A percentile compares a stretch with the other conserved stretches of the same genome.
These are phyloP conservation scores for Melanargia galathea DNA, from an alignment of 2,888 invertebrate species.

Conservation along the genomic window DNA sequence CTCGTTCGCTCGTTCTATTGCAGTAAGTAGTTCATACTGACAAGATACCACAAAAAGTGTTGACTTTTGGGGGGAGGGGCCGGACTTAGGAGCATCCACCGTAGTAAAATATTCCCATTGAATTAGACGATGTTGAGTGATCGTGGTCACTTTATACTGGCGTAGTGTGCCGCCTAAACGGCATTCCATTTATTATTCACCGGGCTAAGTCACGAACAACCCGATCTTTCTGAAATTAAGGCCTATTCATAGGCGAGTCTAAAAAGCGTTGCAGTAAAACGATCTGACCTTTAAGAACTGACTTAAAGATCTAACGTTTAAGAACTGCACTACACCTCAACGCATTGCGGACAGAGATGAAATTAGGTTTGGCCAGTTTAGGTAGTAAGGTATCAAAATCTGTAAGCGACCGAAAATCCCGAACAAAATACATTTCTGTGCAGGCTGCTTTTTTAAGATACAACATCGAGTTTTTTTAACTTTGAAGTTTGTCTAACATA, in stretches of 20 bases:
- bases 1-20: no score
- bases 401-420: neutral
- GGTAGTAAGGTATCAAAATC: neutral
- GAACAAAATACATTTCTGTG: neutral
- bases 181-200: conserved; percentile 22
- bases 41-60: no score
- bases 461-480: no score
- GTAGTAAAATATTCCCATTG: conserved; percentile 5
- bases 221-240: conserved; percentile 21
- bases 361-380: neutral
- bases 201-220: conserved; percentile 19
- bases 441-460: no score
- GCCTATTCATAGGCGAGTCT: conserved; percentile 18
- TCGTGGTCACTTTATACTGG: conserved; percentile 11
- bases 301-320: conserved; percentile 14
- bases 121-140: neutral
- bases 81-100: no score
- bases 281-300: conserved; percentile 15
- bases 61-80: no score
- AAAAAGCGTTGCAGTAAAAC: conserved; percentile 16
- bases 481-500: neutral
- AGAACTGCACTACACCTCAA: neutral
- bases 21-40: no score
- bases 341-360: neutral
- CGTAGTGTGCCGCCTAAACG: conserved; percentile 12